These are phyloP conservation scores for Aphaenogaster floridana DNA, from an alignment of 1,140 invertebrate species.

Conservation along the genomic window DNA sequence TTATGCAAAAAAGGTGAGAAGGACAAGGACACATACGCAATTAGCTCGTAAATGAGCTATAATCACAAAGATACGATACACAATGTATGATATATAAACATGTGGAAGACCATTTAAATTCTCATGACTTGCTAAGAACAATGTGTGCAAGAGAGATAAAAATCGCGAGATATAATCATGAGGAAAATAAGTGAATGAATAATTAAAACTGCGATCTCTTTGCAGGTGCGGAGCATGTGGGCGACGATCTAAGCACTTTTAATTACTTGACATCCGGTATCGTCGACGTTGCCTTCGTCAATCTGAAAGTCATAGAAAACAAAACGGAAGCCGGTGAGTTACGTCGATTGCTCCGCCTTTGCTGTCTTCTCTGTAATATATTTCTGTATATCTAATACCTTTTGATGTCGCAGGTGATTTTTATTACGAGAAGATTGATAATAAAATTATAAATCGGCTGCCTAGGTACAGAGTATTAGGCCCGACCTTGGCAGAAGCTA, in stretches of 20 bases:
- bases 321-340: constrained; percentile 84
- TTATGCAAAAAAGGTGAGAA: constrained; percentile 74
- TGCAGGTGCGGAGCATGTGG: constrained; percentile 20
- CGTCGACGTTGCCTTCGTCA: constrained; percentile 95
- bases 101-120: not conserved
- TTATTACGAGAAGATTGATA: not conserved
- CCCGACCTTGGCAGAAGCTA: constrained; percentile 82
- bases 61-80: constrained; percentile 11
- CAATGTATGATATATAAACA: not conserved
- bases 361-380: not conserved
- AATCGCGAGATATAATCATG: not conserved
- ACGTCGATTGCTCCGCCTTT: not conserved
- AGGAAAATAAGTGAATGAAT: constrained; percentile 8
- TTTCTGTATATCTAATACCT: not conserved
- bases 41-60: not conserved
- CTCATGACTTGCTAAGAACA: not conserved
- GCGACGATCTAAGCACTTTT: constrained; percentile 88
- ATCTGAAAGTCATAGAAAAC: constrained; percentile 89
- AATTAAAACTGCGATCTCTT: constrained; percentile 13
- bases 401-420: constrained; percentile 37
- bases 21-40: not conserved
- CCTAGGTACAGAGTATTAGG: constrained; percentile 85
- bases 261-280: constrained; percentile 92
- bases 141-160: not conserved
- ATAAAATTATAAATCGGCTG: not conserved